These are phyloP conservation scores for Ceyx margarethae DNA, from an alignment of 2,113 vertebrate species.

Conservation along the genomic window DNA sequence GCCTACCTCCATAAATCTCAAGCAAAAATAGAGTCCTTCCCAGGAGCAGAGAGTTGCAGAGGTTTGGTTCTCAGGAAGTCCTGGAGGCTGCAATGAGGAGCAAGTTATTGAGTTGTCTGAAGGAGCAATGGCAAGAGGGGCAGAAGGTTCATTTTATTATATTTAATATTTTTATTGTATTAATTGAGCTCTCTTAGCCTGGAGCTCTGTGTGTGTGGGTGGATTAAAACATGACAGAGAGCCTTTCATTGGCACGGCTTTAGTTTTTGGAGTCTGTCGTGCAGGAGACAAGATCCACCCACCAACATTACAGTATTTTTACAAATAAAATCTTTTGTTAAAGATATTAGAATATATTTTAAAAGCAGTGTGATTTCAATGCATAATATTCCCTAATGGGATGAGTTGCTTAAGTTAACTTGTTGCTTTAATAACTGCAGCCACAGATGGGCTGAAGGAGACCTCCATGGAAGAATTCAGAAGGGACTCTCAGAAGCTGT, in stretches of 20 bases:
- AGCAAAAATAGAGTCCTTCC: not conserved
- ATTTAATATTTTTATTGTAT: not conserved
- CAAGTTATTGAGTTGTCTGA: not conserved
- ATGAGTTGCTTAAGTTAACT: not conserved
- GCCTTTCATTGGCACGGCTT: not conserved
- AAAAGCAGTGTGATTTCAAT: not conserved
- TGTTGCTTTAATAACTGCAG: not conserved
- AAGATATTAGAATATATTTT: not conserved
- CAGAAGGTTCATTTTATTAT: not conserved
- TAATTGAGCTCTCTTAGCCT: not conserved
- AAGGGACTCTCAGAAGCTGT: not conserved
- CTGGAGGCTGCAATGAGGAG: not conserved
- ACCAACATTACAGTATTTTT: not conserved
- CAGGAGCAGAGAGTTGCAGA: not conserved
- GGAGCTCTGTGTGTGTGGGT: not conserved
- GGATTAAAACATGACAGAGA: accelerated
- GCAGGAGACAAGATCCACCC: not conserved
- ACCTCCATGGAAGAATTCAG: not conserved
- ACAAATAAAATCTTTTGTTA: not conserved
- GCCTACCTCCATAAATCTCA: not conserved
- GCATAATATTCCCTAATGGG: not conserved
- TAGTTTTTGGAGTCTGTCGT: not conserved
- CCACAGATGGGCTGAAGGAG: not conserved
- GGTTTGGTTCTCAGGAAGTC: not conserved
- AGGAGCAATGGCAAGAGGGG: not conserved